Conservation (phyloP, 2,888 invertebrate genomes). For the Hypselothyrea guttata region DNA sequence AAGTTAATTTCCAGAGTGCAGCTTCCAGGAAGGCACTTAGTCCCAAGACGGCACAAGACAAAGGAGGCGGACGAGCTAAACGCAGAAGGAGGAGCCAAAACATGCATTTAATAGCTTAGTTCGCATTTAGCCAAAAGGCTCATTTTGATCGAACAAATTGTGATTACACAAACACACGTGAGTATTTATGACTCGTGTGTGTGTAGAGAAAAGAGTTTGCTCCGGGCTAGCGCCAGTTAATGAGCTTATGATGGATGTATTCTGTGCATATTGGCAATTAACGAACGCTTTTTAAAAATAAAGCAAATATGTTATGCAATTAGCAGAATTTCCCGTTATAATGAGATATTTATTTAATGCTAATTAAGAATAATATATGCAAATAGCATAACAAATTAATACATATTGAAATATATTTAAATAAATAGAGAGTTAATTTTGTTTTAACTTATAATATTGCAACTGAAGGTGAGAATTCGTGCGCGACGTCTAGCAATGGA, state of each 20-base stretch:
- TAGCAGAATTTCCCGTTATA: no score
- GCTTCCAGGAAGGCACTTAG: slow-evolving; percentile 57
- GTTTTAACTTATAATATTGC: no score
- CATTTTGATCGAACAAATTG: slow-evolving; percentile 36
- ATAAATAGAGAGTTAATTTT: no score
- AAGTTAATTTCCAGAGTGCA: slow-evolving; percentile 53
- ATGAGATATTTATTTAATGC: no score
- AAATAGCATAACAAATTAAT: no score
- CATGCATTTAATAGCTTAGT: slow-evolving; percentile 32
- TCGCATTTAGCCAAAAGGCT: slow-evolving; percentile 30
- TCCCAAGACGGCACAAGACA: background rate
- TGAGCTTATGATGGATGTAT: background rate
- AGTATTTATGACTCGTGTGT: no score
- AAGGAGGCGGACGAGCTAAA: slow-evolving; percentile 40
- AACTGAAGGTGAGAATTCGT: no score
- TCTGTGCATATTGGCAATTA: slow-evolving; percentile 2
- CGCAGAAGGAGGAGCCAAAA: slow-evolving; percentile 8
- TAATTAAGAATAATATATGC: no score
- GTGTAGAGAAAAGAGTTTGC: background rate
- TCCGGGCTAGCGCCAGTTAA: slow-evolving; percentile 13
- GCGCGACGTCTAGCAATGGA: no score
- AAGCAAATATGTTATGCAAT: no score
- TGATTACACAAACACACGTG: slow-evolving; percentile 39
- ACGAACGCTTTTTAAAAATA: no score
- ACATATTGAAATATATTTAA: no score